Percentiles rank a stretch among this genome's conserved stretches.
phyloP scores from a whole-genome alignment of 2,797 vertebrate species.

The Megaceryle alcyon region DNA sequence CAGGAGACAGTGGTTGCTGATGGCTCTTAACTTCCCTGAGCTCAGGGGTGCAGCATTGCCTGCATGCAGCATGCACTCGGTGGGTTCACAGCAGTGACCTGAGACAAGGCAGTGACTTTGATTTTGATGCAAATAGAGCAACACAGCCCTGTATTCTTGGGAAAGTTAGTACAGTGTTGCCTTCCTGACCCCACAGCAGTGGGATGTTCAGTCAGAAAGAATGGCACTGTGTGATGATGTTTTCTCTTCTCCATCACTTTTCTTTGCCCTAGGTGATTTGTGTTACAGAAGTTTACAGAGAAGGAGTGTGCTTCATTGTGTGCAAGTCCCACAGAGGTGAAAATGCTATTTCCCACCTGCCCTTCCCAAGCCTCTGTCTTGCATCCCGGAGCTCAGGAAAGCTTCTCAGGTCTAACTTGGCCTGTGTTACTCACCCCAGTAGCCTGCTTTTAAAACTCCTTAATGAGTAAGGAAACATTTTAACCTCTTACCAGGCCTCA shows the following conservation, averaged over 20 bases:
- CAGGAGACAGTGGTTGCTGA: fast-evolving
- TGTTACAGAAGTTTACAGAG: not conserved
- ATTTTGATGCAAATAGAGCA: not conserved
- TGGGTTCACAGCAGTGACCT: not conserved
- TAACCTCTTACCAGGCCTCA: not conserved
- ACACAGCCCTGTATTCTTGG: fast-evolving
- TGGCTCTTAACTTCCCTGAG: not conserved
- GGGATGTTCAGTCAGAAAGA: not conserved
- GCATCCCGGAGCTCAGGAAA: not conserved
- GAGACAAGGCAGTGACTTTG: not conserved
- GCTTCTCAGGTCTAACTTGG: not conserved
- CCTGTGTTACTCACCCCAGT: not conserved
- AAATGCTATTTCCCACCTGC: not conserved
- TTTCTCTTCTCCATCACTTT: not conserved
- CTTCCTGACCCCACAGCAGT: not conserved
- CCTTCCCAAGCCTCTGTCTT: not conserved
- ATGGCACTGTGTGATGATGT: not conserved
- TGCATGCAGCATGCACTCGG: fast-evolving
- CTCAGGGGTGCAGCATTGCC: not conserved
- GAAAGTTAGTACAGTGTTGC: not conserved
- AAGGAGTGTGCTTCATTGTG: not conserved
- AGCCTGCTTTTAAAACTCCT: not conserved
- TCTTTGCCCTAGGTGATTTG: not conserved
- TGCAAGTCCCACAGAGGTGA: not conserved
- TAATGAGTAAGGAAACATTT: not conserved